phyloP scores from a whole-genome alignment of 2,888 invertebrate genomes.

The Andrena chrysosceles region DNA sequence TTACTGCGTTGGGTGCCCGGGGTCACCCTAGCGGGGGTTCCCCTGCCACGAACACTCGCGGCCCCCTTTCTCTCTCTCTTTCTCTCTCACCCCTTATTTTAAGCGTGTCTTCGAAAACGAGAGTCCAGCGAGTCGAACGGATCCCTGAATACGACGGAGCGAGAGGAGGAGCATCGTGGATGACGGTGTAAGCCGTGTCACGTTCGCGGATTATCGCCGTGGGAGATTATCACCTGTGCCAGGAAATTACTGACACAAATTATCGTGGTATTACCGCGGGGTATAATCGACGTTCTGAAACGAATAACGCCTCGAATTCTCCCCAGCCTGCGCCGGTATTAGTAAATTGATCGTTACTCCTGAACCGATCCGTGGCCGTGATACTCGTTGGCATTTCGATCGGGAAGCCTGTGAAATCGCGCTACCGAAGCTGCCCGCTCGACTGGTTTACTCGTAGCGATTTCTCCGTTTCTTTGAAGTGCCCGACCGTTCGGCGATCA shows the following conservation, averaged over 20 bases:
- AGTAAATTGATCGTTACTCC: conserved; percentile 57
- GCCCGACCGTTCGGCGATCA: conserved; percentile 1
- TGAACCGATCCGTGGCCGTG: not conserved
- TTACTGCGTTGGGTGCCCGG: conserved; percentile 79
- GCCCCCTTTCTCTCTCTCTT: conserved; percentile 6
- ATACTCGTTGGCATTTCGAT: conserved; percentile 22
- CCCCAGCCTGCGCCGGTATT: conserved; percentile 33
- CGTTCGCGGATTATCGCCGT: conserved; percentile 67
- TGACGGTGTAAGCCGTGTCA: conserved; percentile 46
- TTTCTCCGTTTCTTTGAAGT: conserved; percentile 5
- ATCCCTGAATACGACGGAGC: conserved; percentile 14
- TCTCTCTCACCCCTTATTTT: conserved; percentile 18
- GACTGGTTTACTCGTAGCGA: conserved; percentile 24
- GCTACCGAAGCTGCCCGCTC: conserved; percentile 41
- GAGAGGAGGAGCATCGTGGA: not conserved
- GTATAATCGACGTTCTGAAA: conserved; percentile 55
- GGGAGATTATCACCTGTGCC: conserved; percentile 61
- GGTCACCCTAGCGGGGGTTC: conserved; percentile 81
- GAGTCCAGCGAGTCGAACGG: conserved; percentile 16
- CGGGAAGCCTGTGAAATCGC: conserved; percentile 18
- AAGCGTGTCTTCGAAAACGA: conserved; percentile 50
- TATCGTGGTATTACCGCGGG: conserved; percentile 58
- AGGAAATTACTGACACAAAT: conserved; percentile 59
- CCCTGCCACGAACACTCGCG: conserved; percentile 40
- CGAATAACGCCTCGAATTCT: conserved; percentile 16